Evolutionary conservation across 2,888 invertebrate species (phyloP).

Genomic region (Melieria picta): DNA sequence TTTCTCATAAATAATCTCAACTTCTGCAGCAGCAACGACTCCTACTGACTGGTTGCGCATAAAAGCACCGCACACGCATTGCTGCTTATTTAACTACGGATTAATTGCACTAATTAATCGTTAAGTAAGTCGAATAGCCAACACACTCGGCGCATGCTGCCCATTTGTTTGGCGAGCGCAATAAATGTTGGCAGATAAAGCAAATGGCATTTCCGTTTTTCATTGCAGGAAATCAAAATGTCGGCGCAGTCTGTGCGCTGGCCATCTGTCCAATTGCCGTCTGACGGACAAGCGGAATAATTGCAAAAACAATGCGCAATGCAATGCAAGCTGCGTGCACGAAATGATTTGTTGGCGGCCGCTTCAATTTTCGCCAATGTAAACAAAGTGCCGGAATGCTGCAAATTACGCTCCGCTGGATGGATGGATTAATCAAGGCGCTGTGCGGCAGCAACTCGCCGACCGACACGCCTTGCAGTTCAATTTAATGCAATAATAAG

Average conservation of each 20-base stretch:
- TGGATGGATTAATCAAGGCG: constrained; percentile 29
- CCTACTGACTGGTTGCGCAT: too few species aligned
- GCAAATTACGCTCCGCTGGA: constrained; percentile 10
- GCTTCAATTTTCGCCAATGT: constrained; percentile 23
- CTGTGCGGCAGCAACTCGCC: background rate
- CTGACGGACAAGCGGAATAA: constrained; percentile 33
- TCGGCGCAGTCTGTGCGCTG: background rate
- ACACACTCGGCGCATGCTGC: constrained; percentile 36
- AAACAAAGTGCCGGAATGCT: constrained; percentile 18
- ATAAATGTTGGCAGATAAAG: constrained; percentile 34
- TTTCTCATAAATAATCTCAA: too few species aligned
- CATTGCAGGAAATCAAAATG: constrained; percentile 53
- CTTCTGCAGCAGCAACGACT: too few species aligned
- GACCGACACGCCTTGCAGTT: constrained; percentile 3
- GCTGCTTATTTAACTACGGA: constrained; percentile 56
- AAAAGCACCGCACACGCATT: too few species aligned
- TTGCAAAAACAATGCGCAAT: constrained; percentile 24
- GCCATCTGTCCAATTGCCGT: background rate
- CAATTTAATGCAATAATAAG: constrained; percentile 41
- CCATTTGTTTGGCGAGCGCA: constrained; percentile 8
- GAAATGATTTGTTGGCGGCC: constrained; percentile 38
- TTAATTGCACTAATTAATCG: constrained; percentile 65
- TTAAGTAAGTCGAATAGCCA: constrained; percentile 44
- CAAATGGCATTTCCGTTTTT: constrained; percentile 63
- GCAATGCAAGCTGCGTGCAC: constrained; percentile 25